Evolutionary conservation across 2,797 vertebrate genomes (phyloP).

Genomic region (Cheirogaleus major): DNA sequence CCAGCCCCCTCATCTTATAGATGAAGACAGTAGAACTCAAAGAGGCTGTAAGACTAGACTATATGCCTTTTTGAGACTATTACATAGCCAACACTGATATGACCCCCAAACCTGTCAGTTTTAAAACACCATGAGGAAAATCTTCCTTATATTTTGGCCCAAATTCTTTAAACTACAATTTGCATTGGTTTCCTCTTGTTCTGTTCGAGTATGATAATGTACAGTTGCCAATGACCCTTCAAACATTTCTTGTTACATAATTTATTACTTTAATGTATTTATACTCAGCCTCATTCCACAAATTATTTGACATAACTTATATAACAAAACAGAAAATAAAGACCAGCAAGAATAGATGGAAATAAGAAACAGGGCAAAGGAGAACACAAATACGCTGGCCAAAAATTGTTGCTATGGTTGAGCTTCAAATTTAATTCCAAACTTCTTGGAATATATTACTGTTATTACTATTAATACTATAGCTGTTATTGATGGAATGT

Average conservation of each 20-base stretch:
- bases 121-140: neutral
- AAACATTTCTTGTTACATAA: neutral
- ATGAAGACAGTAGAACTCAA: neutral
- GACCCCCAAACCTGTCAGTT: neutral
- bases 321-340: conserved; percentile 27
- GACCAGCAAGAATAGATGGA: neutral
- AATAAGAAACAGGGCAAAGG: neutral
- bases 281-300: neutral
- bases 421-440: conserved; percentile 8
- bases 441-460: neutral
- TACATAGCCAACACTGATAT: neutral
- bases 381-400: neutral
- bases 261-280: neutral
- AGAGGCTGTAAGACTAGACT: neutral
- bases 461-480: neutral
- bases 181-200: neutral
- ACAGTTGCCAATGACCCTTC: neutral
- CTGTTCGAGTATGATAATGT: neutral
- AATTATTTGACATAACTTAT: conserved; percentile 28
- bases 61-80: neutral
- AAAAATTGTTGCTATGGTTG: neutral
- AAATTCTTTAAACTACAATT: neutral
- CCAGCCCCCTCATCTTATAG: neutral
- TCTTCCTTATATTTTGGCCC: neutral
- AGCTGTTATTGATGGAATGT: neutral